Conservation (phyloP, 2,113 vertebrate species). For the Uria aalge region DNA sequence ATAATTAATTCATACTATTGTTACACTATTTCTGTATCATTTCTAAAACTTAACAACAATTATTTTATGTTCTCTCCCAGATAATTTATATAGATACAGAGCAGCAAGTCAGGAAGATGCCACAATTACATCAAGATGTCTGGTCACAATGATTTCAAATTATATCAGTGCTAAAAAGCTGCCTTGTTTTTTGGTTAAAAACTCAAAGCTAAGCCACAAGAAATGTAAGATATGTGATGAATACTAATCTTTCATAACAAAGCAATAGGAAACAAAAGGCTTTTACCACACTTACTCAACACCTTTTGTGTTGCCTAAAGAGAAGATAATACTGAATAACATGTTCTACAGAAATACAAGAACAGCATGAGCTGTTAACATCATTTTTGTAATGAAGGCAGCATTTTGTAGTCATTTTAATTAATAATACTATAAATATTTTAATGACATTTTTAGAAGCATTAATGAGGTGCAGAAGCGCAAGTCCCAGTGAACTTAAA, state of each 20-base stretch:
- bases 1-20: not conserved
- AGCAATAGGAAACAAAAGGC: not conserved
- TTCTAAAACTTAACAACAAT: not conserved
- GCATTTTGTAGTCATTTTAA: not conserved
- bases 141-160: not conserved
- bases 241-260: not conserved
- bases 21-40: not conserved
- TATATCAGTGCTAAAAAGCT: not conserved
- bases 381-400: not conserved
- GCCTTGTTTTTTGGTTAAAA: not conserved
- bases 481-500: not conserved
- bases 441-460: not conserved
- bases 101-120: not conserved
- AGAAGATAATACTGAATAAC: not conserved
- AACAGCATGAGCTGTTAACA: not conserved
- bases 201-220: not conserved
- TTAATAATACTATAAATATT: not conserved
- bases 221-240: not conserved
- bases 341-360: not conserved
- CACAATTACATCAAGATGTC: not conserved
- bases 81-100: not conserved
- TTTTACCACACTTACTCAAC: not conserved
- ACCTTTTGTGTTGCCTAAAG: not conserved
- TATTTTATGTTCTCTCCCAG: not conserved
- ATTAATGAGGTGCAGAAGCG: not conserved